Percentiles rank a stretch among this genome's conserved stretches.
phyloP scores from a whole-genome alignment of 2,113 vertebrate genomes.

The Hydrolagus affinis region DNA sequence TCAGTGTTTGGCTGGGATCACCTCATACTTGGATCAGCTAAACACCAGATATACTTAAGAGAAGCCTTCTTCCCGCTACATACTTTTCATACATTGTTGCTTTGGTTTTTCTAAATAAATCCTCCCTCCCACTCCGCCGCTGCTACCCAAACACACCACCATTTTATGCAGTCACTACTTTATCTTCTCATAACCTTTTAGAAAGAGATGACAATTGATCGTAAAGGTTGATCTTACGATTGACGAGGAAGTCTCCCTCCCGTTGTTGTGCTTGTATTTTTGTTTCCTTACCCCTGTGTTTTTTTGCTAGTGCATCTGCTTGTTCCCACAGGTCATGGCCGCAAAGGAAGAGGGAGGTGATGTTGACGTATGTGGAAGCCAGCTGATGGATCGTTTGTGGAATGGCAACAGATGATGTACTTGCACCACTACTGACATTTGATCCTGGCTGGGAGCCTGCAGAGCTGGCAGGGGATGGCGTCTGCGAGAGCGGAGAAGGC shows the following conservation, averaged over 20 bases:
- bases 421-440: slow-evolving; percentile 44
- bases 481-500: slow-evolving; percentile 61
- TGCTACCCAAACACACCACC: neutral
- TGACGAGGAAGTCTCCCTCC: neutral
- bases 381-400: slow-evolving; percentile 67
- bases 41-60: too few relatives aligned
- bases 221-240: neutral
- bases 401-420: slow-evolving; percentile 51
- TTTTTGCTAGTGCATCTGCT: slow-evolving; percentile 64
- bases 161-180: neutral
- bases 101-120: too few relatives aligned
- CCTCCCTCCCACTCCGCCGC: too few relatives aligned
- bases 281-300: slow-evolving; percentile 68
- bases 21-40: too few relatives aligned
- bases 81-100: too few relatives aligned
- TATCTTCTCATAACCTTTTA: neutral
- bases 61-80: too few relatives aligned
- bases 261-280: neutral
- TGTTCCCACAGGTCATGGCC: slow-evolving; percentile 83
- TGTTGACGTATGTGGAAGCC: slow-evolving; percentile 74
- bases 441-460: slow-evolving; percentile 51
- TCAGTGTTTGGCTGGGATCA: too few relatives aligned
- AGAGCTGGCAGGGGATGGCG: slow-evolving; percentile 65
- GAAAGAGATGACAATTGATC: neutral
- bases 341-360: slow-evolving; percentile 73